phyloP scores from a whole-genome alignment of 2,888 invertebrate genomes.

The Coecobrya sp. region DNA sequence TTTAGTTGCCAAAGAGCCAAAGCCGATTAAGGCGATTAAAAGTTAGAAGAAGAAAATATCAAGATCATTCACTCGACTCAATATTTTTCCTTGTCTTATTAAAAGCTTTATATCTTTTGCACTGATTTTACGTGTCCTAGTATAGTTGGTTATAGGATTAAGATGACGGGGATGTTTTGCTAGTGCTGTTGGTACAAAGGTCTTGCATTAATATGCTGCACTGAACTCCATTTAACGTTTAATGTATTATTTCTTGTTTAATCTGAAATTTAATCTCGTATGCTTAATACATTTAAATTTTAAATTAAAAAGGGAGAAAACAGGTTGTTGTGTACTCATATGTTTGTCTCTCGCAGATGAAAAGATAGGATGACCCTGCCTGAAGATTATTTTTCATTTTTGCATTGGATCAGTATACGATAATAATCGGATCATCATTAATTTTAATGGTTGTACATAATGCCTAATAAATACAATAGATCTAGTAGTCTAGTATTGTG shows the following conservation, averaged over 20 bases:
- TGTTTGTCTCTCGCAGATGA: not conserved
- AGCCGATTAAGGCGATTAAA: not conserved
- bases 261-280: constrained; percentile 50
- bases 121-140: constrained; percentile 5
- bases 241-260: constrained; percentile 37
- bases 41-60: constrained; percentile 6
- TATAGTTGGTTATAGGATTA: not conserved
- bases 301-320: constrained; percentile 54
- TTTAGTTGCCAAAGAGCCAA: constrained; percentile 8
- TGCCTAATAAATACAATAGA: not conserved
- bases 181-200: not conserved
- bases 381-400: constrained; percentile 44
- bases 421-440: constrained; percentile 57
- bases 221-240: constrained; percentile 26
- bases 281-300: constrained; percentile 54
- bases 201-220: constrained; percentile 9
- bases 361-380: not conserved
- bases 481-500: not conserved
- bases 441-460: constrained; percentile 43
- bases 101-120: constrained; percentile 5
- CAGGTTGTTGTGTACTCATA: not conserved
- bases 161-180: constrained; percentile 33
- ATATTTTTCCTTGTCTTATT: constrained; percentile 49
- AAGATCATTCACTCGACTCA: constrained; percentile 26
- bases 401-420: constrained; percentile 46